These are phyloP conservation scores for Oscheius sp. DNA, from an alignment of 2,888 invertebrate species.

Conservation along the genomic window DNA sequence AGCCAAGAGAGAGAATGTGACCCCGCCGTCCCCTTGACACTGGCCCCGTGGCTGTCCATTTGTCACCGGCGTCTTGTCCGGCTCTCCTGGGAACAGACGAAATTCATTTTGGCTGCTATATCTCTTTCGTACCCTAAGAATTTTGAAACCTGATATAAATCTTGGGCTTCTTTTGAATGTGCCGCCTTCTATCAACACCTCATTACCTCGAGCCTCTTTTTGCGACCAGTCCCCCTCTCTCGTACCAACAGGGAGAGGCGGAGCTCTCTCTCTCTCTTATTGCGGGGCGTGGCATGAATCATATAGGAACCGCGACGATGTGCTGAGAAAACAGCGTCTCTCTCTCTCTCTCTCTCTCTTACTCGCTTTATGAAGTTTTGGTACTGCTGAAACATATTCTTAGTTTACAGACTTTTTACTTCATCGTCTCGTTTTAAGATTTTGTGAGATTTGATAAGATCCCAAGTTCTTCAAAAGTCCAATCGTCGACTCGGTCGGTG, in stretches of 20 bases:
- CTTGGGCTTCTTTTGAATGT: not conserved
- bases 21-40: conserved; percentile 4
- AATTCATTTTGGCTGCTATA: conserved; percentile 27
- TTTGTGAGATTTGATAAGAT: too few relatives aligned
- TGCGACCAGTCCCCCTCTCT: not conserved
- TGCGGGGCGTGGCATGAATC: too few relatives aligned
- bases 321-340: not conserved
- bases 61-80: conserved; percentile 32
- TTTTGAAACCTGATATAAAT: not conserved
- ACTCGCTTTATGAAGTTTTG: not conserved
- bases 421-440: too few relatives aligned
- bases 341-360: not conserved
- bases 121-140: not conserved
- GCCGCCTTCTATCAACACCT: not conserved
- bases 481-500: too few relatives aligned
- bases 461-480: too few relatives aligned
- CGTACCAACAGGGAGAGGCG: too few relatives aligned
- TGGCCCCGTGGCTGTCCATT: conserved; percentile 32
- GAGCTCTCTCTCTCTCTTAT: too few relatives aligned
- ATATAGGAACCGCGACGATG: not conserved
- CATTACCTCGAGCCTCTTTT: not conserved
- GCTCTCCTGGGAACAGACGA: conserved; percentile 33
- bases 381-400: not conserved
- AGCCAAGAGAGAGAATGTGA: too few relatives aligned
- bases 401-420: too few relatives aligned